Conservation (phyloP, 2,888 invertebrate species). For the Augochlorella aurata region DNA sequence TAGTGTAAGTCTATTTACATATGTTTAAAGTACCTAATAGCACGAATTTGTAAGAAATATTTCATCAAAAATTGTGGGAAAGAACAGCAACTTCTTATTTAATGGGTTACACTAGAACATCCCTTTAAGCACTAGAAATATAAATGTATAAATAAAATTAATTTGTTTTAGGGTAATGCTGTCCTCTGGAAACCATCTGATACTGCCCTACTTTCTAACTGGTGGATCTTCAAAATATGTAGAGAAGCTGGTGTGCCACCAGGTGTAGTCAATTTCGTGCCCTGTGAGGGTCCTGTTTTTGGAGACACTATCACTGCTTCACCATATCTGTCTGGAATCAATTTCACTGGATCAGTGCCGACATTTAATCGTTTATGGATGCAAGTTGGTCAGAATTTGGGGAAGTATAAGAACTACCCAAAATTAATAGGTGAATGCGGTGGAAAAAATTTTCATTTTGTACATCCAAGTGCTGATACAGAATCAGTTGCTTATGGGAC, state of each 20-base stretch:
- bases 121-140: not conserved
- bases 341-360: constrained; percentile 99
- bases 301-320: constrained; percentile 94
- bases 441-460: constrained; percentile 99
- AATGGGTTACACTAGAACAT: not conserved
- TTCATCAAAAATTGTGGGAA: no score
- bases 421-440: constrained; percentile 98
- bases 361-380: constrained; percentile 97
- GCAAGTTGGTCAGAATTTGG: constrained; percentile 94
- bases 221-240: constrained; percentile 95
- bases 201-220: constrained; percentile 97
- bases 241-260: constrained; percentile 97
- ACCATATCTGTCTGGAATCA: constrained; percentile 94
- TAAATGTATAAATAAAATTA: not conserved
- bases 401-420: constrained; percentile 93
- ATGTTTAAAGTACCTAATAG: no score
- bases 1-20: not conserved
- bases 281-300: constrained; percentile 97
- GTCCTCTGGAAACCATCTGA: constrained; percentile 99
- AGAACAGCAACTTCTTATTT: not conserved
- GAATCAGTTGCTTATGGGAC: constrained; percentile 91
- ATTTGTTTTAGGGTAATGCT: constrained; percentile 90
- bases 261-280: constrained; percentile 98
- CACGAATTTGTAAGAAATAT: no score
- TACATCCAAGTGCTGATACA: constrained; percentile 95